These are phyloP conservation scores for Macroramphosus scolopax DNA, from an alignment of 2,797 vertebrate species.

Conservation along the genomic window DNA sequence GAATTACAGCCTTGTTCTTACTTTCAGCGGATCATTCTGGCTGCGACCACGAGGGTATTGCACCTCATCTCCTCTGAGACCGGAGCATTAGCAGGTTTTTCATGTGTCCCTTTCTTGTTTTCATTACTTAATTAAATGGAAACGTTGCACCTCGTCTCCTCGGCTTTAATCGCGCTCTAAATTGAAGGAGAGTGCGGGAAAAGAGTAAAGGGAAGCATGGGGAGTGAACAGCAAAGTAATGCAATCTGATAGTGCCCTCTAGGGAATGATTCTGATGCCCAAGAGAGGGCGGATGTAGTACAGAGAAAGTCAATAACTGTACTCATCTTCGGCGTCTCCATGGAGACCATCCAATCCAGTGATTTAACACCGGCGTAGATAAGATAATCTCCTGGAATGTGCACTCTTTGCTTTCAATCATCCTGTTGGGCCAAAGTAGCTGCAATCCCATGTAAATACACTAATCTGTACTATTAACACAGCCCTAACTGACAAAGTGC, in stretches of 20 bases:
- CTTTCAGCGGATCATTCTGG: conserved; percentile 15
- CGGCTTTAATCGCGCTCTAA: conserved; percentile 67
- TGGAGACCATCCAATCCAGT: conserved; percentile 43
- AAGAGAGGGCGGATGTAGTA: conserved; percentile 21
- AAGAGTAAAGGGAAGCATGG: conserved; percentile 38
- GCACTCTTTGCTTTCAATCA: conserved; percentile 64
- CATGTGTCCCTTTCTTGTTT: conserved; percentile 63
- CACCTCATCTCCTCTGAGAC: conserved; percentile 59
- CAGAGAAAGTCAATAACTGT: conserved; percentile 55
- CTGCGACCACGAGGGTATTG: conserved; percentile 33
- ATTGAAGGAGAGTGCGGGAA: conserved; percentile 50
- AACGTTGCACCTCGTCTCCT: conserved; percentile 55
- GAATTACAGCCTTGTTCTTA: conserved; percentile 8
- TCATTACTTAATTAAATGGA: conserved; percentile 73
- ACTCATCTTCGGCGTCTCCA: conserved; percentile 47
- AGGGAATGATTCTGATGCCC: conserved; percentile 43
- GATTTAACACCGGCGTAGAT: conserved; percentile 50
- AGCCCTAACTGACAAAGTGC: conserved; percentile 59
- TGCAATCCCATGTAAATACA: conserved; percentile 73
- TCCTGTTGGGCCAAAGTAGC: conserved; percentile 60
- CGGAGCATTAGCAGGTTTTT: conserved; percentile 56
- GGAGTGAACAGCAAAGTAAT: conserved; percentile 49
- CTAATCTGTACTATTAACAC: conserved; percentile 74
- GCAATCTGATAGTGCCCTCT: conserved; percentile 30
- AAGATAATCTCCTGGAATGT: conserved; percentile 63